Base-by-base conservation (phyloP, 2,113 vertebrate species). In the Thamnaconus septentrionalis region DNA sequence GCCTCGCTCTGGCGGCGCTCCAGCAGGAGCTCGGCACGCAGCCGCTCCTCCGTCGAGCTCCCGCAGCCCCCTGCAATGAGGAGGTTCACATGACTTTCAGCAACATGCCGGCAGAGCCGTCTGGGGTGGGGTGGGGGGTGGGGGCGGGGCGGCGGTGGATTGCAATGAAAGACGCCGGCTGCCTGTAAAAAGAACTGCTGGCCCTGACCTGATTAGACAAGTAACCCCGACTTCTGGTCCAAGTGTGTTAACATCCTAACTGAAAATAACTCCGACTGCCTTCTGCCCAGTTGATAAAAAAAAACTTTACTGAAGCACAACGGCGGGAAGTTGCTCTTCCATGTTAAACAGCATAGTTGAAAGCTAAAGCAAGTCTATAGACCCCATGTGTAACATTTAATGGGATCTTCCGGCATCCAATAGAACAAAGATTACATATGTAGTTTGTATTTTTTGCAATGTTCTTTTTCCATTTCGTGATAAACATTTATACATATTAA, bases 1-100 rank as follows among this genome's bases (percentile, higher is more conserved):
- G 96, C 93, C 83, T 98, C 95, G 68, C 91, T 94, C 82, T 98
- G 95, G 41, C 94, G 94, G 31, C 95, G 88, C 87, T 98, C 96
- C 66, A 96, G 92, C 63, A 96, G 87, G 59, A 98, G 91, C 90
- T 98, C 94, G 0, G 95, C 95, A 8, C 95, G 92, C 65, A 98
- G 91, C 71, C 95, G 93, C 78, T 98, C 94, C 40, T 94, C 92
- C 0, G 84, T 87, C 1, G 82, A 53, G 41, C 82, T 83, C 61
- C 68, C 85, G 4, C 67, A 63, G 2, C 80, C 84, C 70, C 84
- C 89, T 89, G 79, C 44, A 64, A 65, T n/a, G 40, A 54, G 76
- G 43, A 72, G 31, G 72, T 76, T 73, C 55, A 70, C 59, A 68
- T 53, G 42, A 61, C 47, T 75, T 31, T 86, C 51, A 83, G 47